phyloP scores from a whole-genome alignment of 2,888 invertebrate genomes.

The Papilio gigon region DNA sequence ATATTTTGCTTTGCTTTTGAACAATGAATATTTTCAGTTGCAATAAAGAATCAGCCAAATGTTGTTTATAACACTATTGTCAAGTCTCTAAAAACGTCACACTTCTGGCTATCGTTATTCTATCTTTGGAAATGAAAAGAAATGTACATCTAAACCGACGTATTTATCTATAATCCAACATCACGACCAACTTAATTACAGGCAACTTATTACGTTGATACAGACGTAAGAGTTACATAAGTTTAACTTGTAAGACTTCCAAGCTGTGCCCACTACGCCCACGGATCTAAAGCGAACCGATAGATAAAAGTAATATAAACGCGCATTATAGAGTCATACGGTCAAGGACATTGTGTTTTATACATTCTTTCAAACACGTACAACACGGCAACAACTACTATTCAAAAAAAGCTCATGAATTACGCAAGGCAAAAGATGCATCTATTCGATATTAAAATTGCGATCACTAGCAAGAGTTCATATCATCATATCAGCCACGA shows the following conservation, averaged over 20 bases:
- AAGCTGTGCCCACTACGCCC: not conserved
- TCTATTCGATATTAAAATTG: too few relatives aligned
- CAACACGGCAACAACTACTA: not conserved
- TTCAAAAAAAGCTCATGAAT: not conserved
- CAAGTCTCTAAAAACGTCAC: not conserved
- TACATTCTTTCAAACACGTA: not conserved
- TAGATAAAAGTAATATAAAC: conserved; percentile 4
- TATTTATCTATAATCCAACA: conserved; percentile 9
- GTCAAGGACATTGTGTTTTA: conserved; percentile 13
- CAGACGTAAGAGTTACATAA: conserved; percentile 9
- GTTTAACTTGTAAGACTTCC: conserved; percentile 27
- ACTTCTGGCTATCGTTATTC: not conserved
- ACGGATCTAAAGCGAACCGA: conserved; percentile 17
- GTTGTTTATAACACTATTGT: conserved; percentile 15
- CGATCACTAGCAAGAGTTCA: too few relatives aligned
- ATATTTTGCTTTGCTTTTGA: not conserved
- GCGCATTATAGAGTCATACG: conserved; percentile 5
- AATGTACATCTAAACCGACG: not conserved
- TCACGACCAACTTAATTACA: conserved; percentile 12
- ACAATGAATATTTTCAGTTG: not conserved
- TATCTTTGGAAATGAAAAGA: not conserved
- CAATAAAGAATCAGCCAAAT: not conserved
- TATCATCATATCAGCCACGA: too few relatives aligned
- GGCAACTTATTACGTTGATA: not conserved
- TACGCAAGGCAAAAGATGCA: too few relatives aligned